Conservation (phyloP, 2,797 vertebrate species). For the Sebastes baramenuke region DNA sequence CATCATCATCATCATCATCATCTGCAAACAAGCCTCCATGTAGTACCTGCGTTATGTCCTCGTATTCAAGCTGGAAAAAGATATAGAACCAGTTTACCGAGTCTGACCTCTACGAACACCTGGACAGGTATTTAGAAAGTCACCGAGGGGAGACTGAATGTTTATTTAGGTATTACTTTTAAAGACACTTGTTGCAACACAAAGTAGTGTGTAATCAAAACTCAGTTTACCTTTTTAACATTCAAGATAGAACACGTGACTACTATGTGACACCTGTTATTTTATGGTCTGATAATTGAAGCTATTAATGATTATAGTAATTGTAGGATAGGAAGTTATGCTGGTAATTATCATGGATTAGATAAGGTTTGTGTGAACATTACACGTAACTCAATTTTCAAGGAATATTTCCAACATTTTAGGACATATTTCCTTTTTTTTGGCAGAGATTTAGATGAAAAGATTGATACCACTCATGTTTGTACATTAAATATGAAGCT, state of each 20-base stretch:
- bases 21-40: not conserved
- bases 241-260: not conserved
- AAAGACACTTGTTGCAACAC: not conserved
- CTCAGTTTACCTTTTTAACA: not conserved
- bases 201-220: not conserved
- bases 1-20: not conserved
- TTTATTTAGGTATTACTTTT: not conserved
- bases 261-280: not conserved
- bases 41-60: conserved; percentile 34
- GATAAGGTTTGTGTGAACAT: no score
- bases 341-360: no score
- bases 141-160: not conserved
- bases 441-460: no score
- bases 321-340: not conserved
- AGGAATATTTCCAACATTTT: no score
- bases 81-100: conserved; percentile 47
- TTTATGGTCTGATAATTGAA: not conserved
- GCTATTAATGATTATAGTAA: not conserved
- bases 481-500: no score
- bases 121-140: no score
- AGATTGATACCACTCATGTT: no score
- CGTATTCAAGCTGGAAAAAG: conserved; percentile 45
- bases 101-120: not conserved
- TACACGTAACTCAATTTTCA: no score
- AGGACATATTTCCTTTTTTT: no score